phyloP scores from a whole-genome alignment of 2,797 vertebrate genomes.

The Tokudaia tokunoshimensis region DNA sequence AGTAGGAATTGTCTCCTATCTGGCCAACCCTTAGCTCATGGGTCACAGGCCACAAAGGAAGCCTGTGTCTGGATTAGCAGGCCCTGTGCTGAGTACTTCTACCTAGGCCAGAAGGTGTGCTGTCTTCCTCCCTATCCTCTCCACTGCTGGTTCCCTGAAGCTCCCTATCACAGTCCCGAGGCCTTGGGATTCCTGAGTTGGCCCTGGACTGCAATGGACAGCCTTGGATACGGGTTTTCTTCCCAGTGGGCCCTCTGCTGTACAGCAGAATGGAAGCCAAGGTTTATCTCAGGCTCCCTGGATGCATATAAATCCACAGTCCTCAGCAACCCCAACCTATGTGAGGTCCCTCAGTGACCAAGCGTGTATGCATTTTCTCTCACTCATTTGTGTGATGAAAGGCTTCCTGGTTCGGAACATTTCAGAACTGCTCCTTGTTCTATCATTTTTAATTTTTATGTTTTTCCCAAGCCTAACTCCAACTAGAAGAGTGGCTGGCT shows the following conservation, averaged over 20 bases:
- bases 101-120: neutral
- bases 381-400: neutral
- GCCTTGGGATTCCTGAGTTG: neutral
- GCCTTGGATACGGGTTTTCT: neutral
- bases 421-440: neutral
- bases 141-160: too few relatives aligned
- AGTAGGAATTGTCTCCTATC: neutral
- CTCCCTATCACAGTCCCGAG: neutral
- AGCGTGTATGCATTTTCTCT: neutral
- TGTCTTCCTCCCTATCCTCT: neutral
- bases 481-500: neutral
- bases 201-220: neutral
- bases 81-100: neutral
- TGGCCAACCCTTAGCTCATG: neutral
- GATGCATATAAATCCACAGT: neutral
- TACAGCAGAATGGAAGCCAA: neutral
- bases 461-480: neutral
- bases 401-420: neutral
- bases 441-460: neutral
- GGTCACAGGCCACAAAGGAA: neutral
- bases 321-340: neutral
- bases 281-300: neutral
- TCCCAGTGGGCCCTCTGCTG: neutral
- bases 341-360: neutral
- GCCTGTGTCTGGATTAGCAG: neutral